Conservation (phyloP, 37 sponge, comb jelly and placozoan species). For the Beroe forskalii region DNA sequence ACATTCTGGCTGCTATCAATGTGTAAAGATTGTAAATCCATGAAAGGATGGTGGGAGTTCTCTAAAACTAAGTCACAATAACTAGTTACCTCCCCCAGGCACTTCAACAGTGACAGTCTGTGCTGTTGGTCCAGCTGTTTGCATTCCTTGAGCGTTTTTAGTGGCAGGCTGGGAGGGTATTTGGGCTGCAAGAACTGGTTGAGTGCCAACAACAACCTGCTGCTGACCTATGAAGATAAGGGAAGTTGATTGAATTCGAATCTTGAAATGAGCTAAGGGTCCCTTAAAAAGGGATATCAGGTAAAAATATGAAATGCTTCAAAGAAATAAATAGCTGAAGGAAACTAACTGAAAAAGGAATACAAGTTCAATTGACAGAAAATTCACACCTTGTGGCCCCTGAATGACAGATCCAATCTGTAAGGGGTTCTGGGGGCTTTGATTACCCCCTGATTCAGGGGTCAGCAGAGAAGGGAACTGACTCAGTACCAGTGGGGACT, state of each 20-base stretch:
- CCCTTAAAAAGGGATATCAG: no score
- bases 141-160: neutral
- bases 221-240: neutral
- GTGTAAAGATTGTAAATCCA: no score
- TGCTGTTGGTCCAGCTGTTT: conserved; percentile 21
- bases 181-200: conserved; percentile 31
- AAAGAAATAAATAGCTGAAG: no score
- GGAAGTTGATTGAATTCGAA: no score
- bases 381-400: conserved; percentile 13
- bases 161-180: neutral
- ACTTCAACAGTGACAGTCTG: conserved; percentile 33
- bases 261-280: no score
- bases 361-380: no score
- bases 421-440: neutral
- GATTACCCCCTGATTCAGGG: neutral
- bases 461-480: conserved; percentile 48
- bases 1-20: no score
- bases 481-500: conserved; percentile 20
- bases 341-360: no score
- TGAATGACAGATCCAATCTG: conserved; percentile 47
- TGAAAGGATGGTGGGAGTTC: neutral
- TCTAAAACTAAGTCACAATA: neutral
- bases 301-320: no score
- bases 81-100: conserved; percentile 4
- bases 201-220: conserved; percentile 35